phyloP scores from a whole-genome alignment of 2,113 vertebrate species.

The Narcine bancroftii region DNA sequence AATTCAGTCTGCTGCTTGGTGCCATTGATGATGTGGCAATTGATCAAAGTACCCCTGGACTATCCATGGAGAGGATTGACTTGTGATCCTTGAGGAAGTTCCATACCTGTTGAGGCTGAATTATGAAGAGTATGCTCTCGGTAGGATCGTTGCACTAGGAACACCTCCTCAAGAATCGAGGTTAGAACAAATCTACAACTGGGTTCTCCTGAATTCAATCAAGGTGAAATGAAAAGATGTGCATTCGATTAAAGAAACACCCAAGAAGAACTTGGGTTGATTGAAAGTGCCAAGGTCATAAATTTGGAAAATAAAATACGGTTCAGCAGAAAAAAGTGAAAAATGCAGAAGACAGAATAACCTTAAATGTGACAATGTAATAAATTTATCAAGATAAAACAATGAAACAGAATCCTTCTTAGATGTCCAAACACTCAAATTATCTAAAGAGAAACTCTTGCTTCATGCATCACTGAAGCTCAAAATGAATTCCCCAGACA shows the following conservation, averaged over 20 bases:
- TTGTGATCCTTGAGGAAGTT: neutral
- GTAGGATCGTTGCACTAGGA: neutral
- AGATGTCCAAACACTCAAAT: neutral
- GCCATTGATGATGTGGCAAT: neutral
- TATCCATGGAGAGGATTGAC: neutral
- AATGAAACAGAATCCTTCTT: neutral
- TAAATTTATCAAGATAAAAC: neutral
- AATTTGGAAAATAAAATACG: neutral
- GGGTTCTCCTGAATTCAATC: neutral
- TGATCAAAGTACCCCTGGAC: neutral
- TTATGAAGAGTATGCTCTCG: neutral
- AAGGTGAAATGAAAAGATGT: neutral
- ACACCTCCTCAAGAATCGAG: neutral
- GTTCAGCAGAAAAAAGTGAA: neutral
- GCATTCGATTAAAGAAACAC: too few species aligned
- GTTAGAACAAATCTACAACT: neutral
- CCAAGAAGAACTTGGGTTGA: neutral
- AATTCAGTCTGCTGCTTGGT: neutral
- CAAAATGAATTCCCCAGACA: constrained; percentile 44
- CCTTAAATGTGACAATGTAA: neutral
- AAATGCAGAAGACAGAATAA: neutral
- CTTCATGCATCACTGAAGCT: constrained; percentile 47
- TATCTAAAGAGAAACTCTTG: neutral
- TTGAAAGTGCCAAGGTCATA: neutral
- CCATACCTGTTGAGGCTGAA: neutral